phyloP scores from a whole-genome alignment of 2,797 vertebrate genomes.

The Amniataba percoides region DNA sequence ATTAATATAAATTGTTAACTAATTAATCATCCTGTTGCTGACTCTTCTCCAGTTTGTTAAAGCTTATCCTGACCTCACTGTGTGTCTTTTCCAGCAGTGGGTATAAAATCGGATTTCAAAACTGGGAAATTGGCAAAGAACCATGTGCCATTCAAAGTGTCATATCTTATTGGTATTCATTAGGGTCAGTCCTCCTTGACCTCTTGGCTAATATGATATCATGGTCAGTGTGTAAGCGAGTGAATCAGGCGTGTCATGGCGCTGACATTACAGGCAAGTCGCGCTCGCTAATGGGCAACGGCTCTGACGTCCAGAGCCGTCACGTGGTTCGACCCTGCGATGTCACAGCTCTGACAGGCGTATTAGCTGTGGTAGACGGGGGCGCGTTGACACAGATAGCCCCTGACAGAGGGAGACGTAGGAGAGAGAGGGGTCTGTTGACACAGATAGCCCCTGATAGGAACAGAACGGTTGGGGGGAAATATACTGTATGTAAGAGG shows the following conservation, averaged over 20 bases:
- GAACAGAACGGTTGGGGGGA: constrained; percentile 35
- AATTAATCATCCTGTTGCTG: constrained; percentile 84
- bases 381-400: constrained; percentile 73
- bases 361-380: constrained; percentile 69
- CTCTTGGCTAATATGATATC: constrained; percentile 74
- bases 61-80: constrained; percentile 55
- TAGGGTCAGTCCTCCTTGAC: constrained; percentile 60
- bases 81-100: constrained; percentile 29
- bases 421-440: constrained; percentile 52
- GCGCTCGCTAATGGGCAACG: constrained; percentile 66
- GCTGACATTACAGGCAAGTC: constrained; percentile 74
- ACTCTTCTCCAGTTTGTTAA: constrained; percentile 63
- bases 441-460: constrained; percentile 61
- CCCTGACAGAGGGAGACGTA: constrained; percentile 65
- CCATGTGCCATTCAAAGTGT: constrained; percentile 23
- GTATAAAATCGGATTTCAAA: constrained; percentile 35
- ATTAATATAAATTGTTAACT: constrained; percentile 87
- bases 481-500: not conserved
- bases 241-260: constrained; percentile 72
- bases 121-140: constrained; percentile 22
- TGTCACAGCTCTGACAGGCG: constrained; percentile 75
- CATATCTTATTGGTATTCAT: constrained; percentile 62
- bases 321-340: constrained; percentile 64
- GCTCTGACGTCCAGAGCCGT: constrained; percentile 68
- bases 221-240: constrained; percentile 73